These are phyloP conservation scores for Cremastinae sp. DNA, from an alignment of 2,888 invertebrate genomes.

Conservation along the genomic window DNA sequence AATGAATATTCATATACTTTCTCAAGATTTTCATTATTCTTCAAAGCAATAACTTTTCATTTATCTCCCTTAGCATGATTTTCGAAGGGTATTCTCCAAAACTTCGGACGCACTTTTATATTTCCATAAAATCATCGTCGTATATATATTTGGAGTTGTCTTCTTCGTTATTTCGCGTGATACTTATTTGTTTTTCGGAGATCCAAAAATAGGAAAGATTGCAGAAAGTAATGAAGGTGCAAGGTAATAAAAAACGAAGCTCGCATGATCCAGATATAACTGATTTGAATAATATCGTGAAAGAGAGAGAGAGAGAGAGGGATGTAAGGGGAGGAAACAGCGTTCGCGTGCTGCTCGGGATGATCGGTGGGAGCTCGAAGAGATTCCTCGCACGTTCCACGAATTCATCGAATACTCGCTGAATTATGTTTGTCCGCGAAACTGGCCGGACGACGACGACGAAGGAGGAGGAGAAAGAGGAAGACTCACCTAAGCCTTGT, in stretches of 20 bases:
- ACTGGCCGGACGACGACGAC: constrained; percentile 33
- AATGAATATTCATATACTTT: too few relatives aligned
- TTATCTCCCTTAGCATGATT: too few relatives aligned
- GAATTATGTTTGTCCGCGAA: constrained; percentile 68
- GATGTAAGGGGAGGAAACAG: not conserved
- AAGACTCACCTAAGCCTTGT: constrained; percentile 51
- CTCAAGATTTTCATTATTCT: too few relatives aligned
- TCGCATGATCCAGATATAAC: constrained; percentile 35
- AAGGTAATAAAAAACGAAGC: constrained; percentile 4
- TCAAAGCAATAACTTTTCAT: too few relatives aligned
- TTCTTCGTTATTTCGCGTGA: not conserved
- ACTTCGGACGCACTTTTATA: too few relatives aligned
- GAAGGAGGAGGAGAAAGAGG: constrained; percentile 34
- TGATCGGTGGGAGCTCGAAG: not conserved
- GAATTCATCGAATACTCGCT: constrained; percentile 74
- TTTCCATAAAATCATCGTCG: too few relatives aligned
- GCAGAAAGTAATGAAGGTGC: not conserved
- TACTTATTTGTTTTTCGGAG: not conserved
- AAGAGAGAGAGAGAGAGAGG: not conserved
- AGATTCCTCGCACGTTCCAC: constrained; percentile 64
- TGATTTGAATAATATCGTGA: constrained; percentile 27
- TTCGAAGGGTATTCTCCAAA: too few relatives aligned
- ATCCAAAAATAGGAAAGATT: not conserved
- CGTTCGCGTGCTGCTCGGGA: constrained; percentile 37
- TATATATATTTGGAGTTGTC: not conserved